Evolutionary conservation across 2,797 vertebrate species (phyloP), one percentile per base, ranked within the genome.

Genomic region (Sebastes cheni): DNA sequence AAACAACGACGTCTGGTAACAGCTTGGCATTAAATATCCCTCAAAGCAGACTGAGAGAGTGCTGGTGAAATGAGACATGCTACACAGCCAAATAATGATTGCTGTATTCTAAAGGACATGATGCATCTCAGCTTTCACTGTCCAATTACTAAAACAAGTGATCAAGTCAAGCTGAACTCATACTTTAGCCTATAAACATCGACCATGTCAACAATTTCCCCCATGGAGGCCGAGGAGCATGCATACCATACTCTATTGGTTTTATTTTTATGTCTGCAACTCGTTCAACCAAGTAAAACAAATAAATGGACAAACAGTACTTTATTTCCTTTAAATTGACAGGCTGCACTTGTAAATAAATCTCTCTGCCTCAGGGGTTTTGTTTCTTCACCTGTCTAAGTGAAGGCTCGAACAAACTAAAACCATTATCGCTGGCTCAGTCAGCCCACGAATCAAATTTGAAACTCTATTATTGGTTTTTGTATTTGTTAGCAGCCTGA

Each of bases 381-480:
- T 77, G 29, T 75, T 82, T 68, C 70, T 50, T 34, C 22, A 6
- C 16, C 65, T 34, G 25, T 70, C 39, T n/a, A 5, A 30, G 54
- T 18, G 42, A 71, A 61, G 64, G 22, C 22, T 32, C 16, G 25
- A 73, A 78, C 58, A 10, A 86, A 77, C 27, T 67, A 20, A 81
- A 79, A 36, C 55, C 32, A 69, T 67, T 62, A 69, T 54, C 30
- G 0, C 18, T 2, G 25, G 39, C 72, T 79, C 39, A 56, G 67
- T 77, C 70, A 3, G 77, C 78, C 42, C 46, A 14, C 27, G 3
- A 81, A 82, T 90, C 76, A 67, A 12, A 83, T 86, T 42, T 65
- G 14, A 30, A 70, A 25, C 76, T 70, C 25, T 79, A 36, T 81
- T 66, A 79, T 82, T 75, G 62, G 66, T 62, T 86, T 84, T 65